Conservation (phyloP, 2,888 invertebrate genomes). For the Ommatoiulus sabulosus region DNA sequence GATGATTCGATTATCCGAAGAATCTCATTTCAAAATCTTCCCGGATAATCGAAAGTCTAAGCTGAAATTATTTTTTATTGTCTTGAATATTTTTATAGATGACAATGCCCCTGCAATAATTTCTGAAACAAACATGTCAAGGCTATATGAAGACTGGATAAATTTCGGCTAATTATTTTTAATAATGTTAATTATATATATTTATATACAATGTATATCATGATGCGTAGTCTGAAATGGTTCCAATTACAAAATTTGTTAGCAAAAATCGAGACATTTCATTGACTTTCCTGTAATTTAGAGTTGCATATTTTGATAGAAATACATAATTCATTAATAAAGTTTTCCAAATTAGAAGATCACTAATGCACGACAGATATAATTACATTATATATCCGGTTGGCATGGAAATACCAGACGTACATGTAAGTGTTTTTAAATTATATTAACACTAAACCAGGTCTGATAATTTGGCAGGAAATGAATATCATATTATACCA, state of each 20-base stretch:
- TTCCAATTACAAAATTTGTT: neutral
- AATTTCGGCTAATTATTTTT: too few relatives aligned
- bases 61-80: too few relatives aligned
- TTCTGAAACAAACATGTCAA: too few relatives aligned
- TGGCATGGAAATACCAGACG: neutral
- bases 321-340: neutral
- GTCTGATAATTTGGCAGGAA: neutral
- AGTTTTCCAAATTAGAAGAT: neutral
- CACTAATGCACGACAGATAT: neutral
- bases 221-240: neutral
- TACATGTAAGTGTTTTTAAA: neutral
- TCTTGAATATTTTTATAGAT: too few relatives aligned
- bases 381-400: neutral
- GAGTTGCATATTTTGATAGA: neutral
- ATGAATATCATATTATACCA: neutral
- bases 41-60: too few relatives aligned
- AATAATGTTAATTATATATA: too few relatives aligned
- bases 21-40: too few relatives aligned
- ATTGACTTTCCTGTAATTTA: neutral
- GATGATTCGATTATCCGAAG: too few relatives aligned
- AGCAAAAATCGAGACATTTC: neutral
- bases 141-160: too few relatives aligned
- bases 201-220: too few relatives aligned
- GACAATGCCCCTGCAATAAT: too few relatives aligned
- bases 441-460: neutral